A percentile compares a stretch with the other conserved stretches of the same genome.
These are phyloP conservation scores for Sprattus sprattus DNA, from an alignment of 2,113 vertebrate species.

Conservation along the genomic window DNA sequence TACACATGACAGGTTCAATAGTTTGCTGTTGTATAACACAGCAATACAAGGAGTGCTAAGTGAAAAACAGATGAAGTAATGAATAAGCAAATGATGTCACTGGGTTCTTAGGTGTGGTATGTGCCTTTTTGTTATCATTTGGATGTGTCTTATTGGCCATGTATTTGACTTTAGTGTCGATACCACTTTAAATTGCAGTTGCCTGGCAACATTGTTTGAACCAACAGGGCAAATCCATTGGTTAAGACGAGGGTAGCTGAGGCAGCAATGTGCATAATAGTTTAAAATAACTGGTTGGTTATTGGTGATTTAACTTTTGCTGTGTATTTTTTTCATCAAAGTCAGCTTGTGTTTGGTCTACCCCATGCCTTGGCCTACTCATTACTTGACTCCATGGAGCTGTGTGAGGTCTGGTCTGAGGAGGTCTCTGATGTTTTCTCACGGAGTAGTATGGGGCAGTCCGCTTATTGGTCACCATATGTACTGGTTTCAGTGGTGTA, in stretches of 20 bases:
- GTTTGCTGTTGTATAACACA: background rate
- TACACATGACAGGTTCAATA: background rate
- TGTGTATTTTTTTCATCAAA: background rate
- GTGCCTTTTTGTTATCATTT: background rate
- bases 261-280: background rate
- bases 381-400: slow-evolving; percentile 38
- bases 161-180: background rate
- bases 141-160: background rate
- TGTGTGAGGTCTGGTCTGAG: slow-evolving; percentile 52
- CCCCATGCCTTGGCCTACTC: slow-evolving; percentile 20
- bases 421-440: slow-evolving; percentile 26
- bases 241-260: background rate
- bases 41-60: background rate
- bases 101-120: background rate
- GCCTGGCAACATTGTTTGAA: background rate
- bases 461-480: background rate
- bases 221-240: background rate
- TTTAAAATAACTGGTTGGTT: background rate
- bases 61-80: background rate
- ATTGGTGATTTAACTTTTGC: background rate
- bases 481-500: background rate
- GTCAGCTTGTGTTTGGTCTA: background rate
- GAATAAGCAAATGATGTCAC: background rate
- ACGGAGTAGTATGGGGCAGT: background rate
- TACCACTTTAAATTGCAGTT: background rate